Conservation (phyloP, 2,113 vertebrate species). For the Psittacula cyanocephala region DNA sequence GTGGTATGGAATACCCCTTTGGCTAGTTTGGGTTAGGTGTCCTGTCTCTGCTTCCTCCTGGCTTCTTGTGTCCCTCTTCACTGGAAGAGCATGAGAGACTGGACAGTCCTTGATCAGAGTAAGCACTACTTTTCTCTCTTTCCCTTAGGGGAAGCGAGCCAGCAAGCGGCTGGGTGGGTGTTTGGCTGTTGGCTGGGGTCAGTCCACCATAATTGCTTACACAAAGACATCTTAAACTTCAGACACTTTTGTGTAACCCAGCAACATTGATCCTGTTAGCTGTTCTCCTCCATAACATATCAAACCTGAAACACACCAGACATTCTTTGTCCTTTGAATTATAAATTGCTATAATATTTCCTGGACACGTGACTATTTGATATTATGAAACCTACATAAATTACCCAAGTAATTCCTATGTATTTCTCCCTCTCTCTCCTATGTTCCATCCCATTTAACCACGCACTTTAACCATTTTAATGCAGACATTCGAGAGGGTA, state of each 20-base stretch:
- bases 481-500: background rate
- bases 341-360: background rate
- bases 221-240: background rate
- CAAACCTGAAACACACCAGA: accelerated
- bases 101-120: background rate
- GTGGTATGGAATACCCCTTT: background rate
- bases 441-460: background rate
- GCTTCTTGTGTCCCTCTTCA: background rate
- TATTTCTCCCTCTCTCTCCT: background rate
- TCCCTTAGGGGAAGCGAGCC: accelerated
- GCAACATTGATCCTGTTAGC: background rate
- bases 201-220: background rate
- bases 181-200: background rate
- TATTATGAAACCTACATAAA: background rate
- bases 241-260: background rate
- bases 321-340: background rate
- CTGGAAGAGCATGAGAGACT: background rate
- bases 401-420: background rate
- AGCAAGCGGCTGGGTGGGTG: background rate
- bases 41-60: background rate
- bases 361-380: too few species aligned
- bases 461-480: background rate
- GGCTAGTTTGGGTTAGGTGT: background rate
- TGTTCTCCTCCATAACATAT: background rate
- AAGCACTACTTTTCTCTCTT: background rate